Base-by-base conservation (phyloP, 2,888 invertebrate species). In the Neuroscelio doddi region DNA sequence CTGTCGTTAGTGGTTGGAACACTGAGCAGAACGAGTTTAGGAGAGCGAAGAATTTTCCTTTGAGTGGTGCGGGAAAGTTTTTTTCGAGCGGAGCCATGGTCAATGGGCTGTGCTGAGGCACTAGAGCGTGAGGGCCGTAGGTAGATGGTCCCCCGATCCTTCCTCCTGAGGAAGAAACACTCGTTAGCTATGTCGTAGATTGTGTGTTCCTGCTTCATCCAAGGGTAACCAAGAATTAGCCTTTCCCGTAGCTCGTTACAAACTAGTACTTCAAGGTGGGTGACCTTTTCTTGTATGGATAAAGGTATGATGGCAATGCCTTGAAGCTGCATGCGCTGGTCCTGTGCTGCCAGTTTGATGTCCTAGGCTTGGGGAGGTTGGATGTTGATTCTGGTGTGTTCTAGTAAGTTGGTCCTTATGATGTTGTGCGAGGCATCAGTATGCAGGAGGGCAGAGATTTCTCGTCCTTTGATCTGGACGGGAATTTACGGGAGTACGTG, bases 391-490 rank as follows among this genome's bases (percentile, higher is more conserved):
- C n/a, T n/a, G n/a, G n/a, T n/a, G n/a, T n/a, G n/a, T n/a, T n/a
- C n/a, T 1, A 4, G 1, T 9, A n/a, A n/a, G n/a, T n/a, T n/a
- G 0, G 30, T 1, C 4, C 42, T 38, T 5, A 68, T 44, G 30
- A 58, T 62, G 17, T 61, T 66, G 8, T 41, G 14, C 16, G 51
- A 42, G 1, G 66, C 57, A 8, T 32, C 55, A 0, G 55, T 36
- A 10, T 69, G 66, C n/a, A 66, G 21, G 1, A 64, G 44, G 0
- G 61, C 66, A 1, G 10, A 8, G 5, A 42, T 3, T 3, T 51
- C 45, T 3, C 7, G 1, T 1, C 42, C 34, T 10, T 34, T 4
- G 26, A 53, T 9, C 10, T 34, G 12, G n/a, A 45, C 27, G 0
- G 16, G 17, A 12, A 39, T 29, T 24, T 9, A 4, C 8, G 55